Base-by-base conservation (phyloP, 2,113 vertebrate species). In the Pseudonaja textilis region DNA sequence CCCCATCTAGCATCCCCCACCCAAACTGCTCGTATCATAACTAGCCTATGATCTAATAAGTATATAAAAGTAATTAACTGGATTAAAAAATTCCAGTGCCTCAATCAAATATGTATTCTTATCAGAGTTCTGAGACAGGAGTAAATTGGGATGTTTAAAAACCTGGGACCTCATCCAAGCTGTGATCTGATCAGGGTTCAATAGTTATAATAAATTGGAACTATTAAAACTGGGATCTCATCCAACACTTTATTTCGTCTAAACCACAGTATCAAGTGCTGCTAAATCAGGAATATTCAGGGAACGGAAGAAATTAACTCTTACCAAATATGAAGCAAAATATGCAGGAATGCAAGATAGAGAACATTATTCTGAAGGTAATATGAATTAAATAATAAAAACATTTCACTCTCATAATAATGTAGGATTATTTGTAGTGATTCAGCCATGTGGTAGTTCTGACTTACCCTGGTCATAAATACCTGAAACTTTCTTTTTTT, bases 161-260 rank as follows among this genome's bases (percentile, higher is more conserved):
- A 97, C 97, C 97, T 97, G 97, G 97, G 97, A 98, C 97, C 96
- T 97, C 97, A 96, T 98, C 97, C 97, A 97, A 97, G 95, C 95
- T 34, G 94, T 97, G 97, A 98, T 98, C 97, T 97, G 97, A 98
- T 98, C 97, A 97, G 96, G 96, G 96, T 98, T 98, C 98, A 98
- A 97, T 97, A 96, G 97, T 97, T 98, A 98, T 98, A 98, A 98
- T 98, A 98, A 98, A 98, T 98, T 97, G 96, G 94, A 96, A 97
- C 96, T 98, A 98, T 98, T 98, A 98, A 97, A 98, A 97, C 97
- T 97, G 97, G 97, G 98, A 98, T 96, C 94, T 93, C 87, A 94
- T 97, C 97, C 97, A 97, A 96, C 93, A 95, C 95, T 97, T 97
- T 98, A 97, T 97, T 98, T 97, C 97, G 96, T 96, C 97, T 98